Base-by-base conservation (phyloP, 2,113 vertebrate genomes). In the Nyctibius bracteatus region DNA sequence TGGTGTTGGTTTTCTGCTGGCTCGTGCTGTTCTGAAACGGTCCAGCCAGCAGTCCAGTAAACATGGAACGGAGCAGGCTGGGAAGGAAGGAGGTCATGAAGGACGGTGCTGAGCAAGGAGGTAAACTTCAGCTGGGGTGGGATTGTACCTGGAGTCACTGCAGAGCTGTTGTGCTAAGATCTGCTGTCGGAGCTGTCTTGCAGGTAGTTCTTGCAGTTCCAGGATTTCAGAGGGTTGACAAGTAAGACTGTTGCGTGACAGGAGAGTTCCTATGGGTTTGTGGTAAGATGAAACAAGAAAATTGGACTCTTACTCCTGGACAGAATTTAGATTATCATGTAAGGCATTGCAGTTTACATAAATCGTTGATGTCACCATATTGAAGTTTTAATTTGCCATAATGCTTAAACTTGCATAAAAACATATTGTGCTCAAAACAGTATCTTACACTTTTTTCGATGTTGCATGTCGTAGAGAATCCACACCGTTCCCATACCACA, bases 241-340 rank as follows among this genome's bases (percentile, higher is more conserved):
- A 59, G 22, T 47, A 46, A 68, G 43, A 30, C 3, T 20, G 33
- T 39, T 0, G 0, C 0, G 0, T 52, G 25, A 43, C 66, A 58
- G 27, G 24, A 77, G 33, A 67, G 19, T 14, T 47, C 35, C 8
- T 86, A 72, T 1, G 3, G 16, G 33, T 23, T 19, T 51, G 31
- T 68, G 19, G 22, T 72, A 65, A 67, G 16, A 49, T 61, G 19
- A 44, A 86, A 35, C 5, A n/a, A 57, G 52, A 59, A 89, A 52
- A 35, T 70, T 52, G 11, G 30, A 9, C 14, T 67, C 12, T 47
- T 58, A 77, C 8, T 18, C 7, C 17, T 74, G 22, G 37, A 67
- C 17, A 85, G 20, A 47, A 80, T 54, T 61, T 51, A 52, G 25
- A 13, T 87, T 81, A 24, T 65, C 6, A 2, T 37, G 6, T 63